Conservation (phyloP, 2,888 invertebrate genomes). For the Hydrotaea cyrtoneurina region DNA sequence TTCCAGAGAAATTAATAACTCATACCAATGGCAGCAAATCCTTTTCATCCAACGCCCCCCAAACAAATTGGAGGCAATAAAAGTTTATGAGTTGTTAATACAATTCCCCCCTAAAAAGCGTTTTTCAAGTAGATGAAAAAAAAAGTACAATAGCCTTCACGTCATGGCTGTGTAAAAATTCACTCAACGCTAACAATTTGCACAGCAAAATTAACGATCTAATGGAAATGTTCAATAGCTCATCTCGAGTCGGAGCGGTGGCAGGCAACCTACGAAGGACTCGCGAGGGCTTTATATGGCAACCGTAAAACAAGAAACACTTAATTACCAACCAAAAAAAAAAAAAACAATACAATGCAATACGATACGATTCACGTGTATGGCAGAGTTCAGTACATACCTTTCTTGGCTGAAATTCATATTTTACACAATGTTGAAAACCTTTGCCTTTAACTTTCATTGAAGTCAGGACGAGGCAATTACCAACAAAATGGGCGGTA, state of each 20-base stretch:
- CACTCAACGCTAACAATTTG: constrained; percentile 13
- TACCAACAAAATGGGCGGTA: constrained; percentile 99
- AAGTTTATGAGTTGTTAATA: neutral
- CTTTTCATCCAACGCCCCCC: neutral
- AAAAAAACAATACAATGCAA: neutral
- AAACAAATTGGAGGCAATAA: neutral
- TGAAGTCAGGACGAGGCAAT: constrained; percentile 98
- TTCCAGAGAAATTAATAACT: neutral
- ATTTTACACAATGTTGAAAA: constrained; percentile 99
- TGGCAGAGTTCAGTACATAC: constrained; percentile 81
- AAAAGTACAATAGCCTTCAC: neutral
- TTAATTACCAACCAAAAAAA: neutral
- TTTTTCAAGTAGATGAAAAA: no score
- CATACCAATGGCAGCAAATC: neutral
- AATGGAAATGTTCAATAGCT: constrained; percentile 1
- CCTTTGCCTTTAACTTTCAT: constrained; percentile 99
- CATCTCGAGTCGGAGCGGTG: neutral
- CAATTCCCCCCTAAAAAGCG: neutral
- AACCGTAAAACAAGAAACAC: neutral
- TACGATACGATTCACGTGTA: neutral
- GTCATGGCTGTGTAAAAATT: neutral
- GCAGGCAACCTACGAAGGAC: neutral
- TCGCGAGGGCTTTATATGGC: neutral
- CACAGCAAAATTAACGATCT: neutral
- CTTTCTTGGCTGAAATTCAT: constrained; percentile 99